Conservation (phyloP, 2,113 vertebrate species). For the Pachyramphus minor region DNA sequence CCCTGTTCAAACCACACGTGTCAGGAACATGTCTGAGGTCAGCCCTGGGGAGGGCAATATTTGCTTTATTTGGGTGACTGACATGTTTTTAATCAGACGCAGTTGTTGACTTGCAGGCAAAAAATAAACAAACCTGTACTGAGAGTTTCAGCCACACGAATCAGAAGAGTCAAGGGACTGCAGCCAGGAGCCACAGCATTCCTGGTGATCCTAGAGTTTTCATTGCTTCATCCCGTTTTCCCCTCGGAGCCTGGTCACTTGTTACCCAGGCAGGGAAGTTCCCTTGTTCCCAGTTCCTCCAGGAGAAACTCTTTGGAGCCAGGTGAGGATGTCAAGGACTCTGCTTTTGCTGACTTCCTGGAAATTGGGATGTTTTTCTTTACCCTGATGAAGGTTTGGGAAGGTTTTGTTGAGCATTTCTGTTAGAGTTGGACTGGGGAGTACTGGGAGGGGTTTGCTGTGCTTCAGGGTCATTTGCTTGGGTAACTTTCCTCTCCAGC, state of each 20-base stretch:
- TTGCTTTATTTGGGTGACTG: not conserved
- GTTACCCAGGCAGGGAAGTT: not conserved
- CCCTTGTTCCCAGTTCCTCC: rapidly evolving
- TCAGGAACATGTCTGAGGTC: not conserved
- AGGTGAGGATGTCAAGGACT: not conserved
- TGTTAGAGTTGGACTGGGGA: rapidly evolving
- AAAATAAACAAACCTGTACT: rapidly evolving
- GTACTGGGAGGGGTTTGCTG: not conserved
- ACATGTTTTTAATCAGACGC: not conserved
- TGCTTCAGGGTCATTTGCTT: not conserved
- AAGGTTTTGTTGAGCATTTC: rapidly evolving
- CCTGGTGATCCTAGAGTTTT: not conserved
- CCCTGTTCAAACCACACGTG: rapidly evolving
- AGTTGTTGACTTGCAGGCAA: not conserved
- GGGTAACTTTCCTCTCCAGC: not conserved
- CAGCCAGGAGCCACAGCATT: not conserved
- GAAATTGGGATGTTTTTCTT: not conserved
- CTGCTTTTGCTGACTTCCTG: not conserved
- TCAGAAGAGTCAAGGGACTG: not conserved
- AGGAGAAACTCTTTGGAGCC: not conserved
- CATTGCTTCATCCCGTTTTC: not conserved
- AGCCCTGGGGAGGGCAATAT: not conserved
- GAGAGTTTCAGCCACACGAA: not conserved
- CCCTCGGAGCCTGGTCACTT: not conserved
- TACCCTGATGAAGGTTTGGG: rapidly evolving